A percentile compares a stretch with the other conserved stretches of the same genome.
phyloP scores from a whole-genome alignment of 2,888 invertebrate genomes.

The Leucania comma region DNA sequence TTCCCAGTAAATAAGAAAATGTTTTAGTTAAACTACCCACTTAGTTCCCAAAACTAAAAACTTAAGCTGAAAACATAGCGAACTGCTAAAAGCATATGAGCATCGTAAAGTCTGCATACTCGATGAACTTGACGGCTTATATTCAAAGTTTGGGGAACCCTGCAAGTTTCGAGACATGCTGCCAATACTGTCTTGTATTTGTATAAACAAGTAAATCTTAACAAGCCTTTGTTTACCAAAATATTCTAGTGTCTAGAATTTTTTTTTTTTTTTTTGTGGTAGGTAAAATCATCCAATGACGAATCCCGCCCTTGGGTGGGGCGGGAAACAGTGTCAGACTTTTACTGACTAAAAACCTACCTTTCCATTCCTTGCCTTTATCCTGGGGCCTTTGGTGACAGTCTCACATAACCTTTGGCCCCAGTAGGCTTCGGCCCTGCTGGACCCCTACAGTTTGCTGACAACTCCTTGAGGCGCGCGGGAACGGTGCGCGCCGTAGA shows the following conservation, averaged over 20 bases:
- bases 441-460: no score
- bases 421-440: no score
- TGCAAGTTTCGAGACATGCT: slow-evolving; percentile 42
- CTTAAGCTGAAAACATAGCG: slow-evolving; percentile 26
- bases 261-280: no score
- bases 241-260: slow-evolving; percentile 13
- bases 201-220: slow-evolving; percentile 14
- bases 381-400: no score
- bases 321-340: no score
- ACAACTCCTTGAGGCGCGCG: no score
- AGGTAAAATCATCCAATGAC: no score
- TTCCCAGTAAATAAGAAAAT: slow-evolving; percentile 13
- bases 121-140: slow-evolving; percentile 46
- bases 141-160: slow-evolving; percentile 47
- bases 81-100: slow-evolving; percentile 53
- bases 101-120: slow-evolving; percentile 51
- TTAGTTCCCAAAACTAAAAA: slow-evolving; percentile 34
- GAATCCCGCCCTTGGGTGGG: no score
- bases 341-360: no score
- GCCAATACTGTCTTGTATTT: slow-evolving; percentile 35
- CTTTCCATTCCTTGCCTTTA: no score
- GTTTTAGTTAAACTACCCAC: slow-evolving; percentile 24
- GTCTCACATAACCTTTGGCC: no score
- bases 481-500: no score
- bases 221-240: slow-evolving; percentile 25